Evolutionary conservation across 1,140 invertebrate genomes (phyloP), one percentile per base, ranked within the genome.

Genomic region (Glomeris maerens): DNA sequence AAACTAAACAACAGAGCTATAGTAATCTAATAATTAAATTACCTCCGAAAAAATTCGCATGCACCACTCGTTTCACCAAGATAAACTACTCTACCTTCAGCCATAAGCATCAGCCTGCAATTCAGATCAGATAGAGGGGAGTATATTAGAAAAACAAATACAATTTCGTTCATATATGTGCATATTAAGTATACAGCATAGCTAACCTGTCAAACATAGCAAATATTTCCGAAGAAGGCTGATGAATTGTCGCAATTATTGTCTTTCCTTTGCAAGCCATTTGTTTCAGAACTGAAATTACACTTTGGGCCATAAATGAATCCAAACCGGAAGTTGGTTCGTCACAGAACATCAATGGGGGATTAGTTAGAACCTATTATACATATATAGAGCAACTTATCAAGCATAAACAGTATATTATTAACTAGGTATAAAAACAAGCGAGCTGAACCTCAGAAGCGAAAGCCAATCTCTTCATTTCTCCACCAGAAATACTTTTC

Each of bases 251-350:
- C 59, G 83, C 83, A 22, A 98, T 71, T 31, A 98, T 82, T 0
- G 92, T 96, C 66, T 91, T 91, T 3, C 91, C 88, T 61, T 79
- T 81, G 27, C 74, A 67, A 0, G 90, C 83, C 66, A 74, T 55
- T 10, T 52, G 57, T 58, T 75, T 86, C 52, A 91, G 66, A 54
- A 87, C 81, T 60, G 81, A 79, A 14, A 96, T 79, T 17, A 96
- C 85, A 64, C 88, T 94, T 56, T 83, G 78, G 0, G 92, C 92
- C 60, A 91, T 93, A 59, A 79, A 91, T 0, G 91, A 87, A 65
- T 98, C 93, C 39, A 96, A 66, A 76, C 94, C 75, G 22, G 72
- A 94, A 0, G 94, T 98, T 1, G 93, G 92, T 63, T 98, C 94
- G 64, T 98, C 94, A 66, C 92, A 97, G 62, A 98, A 91, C 75